Conservation (phyloP, 2,888 invertebrate species). For the Elmis aenea region DNA sequence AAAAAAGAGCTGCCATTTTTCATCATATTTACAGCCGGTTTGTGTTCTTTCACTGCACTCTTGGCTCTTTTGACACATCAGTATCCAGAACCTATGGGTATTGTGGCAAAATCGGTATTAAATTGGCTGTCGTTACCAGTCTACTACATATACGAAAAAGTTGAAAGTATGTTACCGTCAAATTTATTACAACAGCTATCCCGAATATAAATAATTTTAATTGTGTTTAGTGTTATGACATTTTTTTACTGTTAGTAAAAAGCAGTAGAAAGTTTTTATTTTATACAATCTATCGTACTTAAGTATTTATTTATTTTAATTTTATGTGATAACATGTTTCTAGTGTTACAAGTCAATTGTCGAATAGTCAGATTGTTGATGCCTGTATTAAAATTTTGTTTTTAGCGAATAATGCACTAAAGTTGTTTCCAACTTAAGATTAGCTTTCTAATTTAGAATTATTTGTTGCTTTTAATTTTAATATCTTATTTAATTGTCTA, state of each 20-base stretch:
- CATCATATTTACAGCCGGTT: conserved; percentile 84
- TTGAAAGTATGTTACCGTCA: conserved; percentile 75
- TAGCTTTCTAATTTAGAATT: no score
- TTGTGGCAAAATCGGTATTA: conserved; percentile 72
- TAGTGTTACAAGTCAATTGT: no score
- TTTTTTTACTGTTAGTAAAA: not conserved
- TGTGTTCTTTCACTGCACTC: conserved; percentile 88
- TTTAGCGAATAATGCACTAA: no score
- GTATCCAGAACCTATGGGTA: conserved; percentile 86
- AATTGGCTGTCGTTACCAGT: conserved; percentile 78
- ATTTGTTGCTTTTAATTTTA: no score
- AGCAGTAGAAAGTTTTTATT: no score
- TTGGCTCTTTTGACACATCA: conserved; percentile 84
- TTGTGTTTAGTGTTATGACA: not conserved
- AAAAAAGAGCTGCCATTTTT: conserved; percentile 90
- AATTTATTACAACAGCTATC: conserved; percentile 60
- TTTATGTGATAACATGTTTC: no score
- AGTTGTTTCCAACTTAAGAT: no score
- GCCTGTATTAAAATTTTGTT: no score
- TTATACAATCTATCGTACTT: no score
- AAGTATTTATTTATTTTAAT: no score
- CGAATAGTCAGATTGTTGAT: no score
- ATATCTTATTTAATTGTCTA: no score
- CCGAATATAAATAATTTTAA: not conserved
- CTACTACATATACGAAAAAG: conserved; percentile 72